Percentiles rank a stretch among this genome's conserved stretches.
Evolutionary conservation across 2,797 vertebrate genomes (phyloP).

Genomic region (Notoglanidium macrostoma): DNA sequence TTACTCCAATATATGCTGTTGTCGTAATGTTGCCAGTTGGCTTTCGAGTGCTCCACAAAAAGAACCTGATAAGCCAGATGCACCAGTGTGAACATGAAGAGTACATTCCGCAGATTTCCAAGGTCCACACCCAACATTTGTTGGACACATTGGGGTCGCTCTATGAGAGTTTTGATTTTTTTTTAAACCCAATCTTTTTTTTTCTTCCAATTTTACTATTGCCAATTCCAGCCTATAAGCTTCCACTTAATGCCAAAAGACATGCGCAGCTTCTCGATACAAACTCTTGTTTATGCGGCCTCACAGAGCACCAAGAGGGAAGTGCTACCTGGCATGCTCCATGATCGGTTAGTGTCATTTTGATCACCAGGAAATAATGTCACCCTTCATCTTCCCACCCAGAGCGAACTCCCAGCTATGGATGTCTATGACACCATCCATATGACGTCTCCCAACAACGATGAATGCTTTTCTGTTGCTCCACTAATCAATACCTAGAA

Average conservation of each 20-base stretch:
- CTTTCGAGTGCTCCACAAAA: neutral
- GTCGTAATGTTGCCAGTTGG: constrained; percentile 2
- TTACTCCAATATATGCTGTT: neutral
- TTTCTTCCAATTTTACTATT: neutral
- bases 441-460: neutral
- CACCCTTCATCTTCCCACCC: neutral
- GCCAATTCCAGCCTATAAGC: too few relatives aligned
- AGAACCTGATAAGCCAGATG: neutral
- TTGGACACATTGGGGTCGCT: neutral
- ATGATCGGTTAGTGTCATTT: neutral
- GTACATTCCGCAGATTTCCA: neutral
- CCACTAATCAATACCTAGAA: neutral
- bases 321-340: neutral
- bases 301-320: neutral
- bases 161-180: neutral
- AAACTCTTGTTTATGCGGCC: neutral
- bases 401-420: neutral
- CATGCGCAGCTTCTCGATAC: neutral
- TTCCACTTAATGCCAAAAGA: neutral
- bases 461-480: neutral
- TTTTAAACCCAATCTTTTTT: neutral
- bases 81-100: neutral
- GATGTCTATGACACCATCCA: neutral
- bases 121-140: neutral
- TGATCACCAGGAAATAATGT: neutral